Conservation (phyloP, 2,797 vertebrate species). For the Cryptoprocta ferox region DNA sequence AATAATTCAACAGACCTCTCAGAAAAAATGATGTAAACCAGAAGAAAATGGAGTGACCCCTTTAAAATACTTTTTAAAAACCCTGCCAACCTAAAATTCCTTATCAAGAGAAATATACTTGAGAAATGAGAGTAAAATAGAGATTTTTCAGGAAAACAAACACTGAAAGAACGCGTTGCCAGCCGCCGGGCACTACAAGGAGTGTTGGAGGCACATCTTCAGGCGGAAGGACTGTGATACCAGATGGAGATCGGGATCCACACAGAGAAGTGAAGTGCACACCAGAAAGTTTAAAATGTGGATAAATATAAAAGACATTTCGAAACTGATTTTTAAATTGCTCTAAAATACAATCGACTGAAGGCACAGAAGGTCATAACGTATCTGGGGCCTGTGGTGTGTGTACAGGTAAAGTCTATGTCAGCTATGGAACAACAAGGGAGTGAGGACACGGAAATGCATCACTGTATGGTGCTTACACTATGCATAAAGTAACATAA, state of each 20-base stretch:
- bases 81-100: neutral
- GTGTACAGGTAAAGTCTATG: neutral
- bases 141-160: neutral
- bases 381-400: neutral
- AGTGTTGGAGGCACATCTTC: neutral
- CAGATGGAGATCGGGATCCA: slow-evolving; percentile 4
- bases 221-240: neutral
- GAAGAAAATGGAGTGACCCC: neutral
- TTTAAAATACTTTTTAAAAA: neutral
- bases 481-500: neutral
- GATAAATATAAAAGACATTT: slow-evolving; percentile 46
- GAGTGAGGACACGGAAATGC: neutral
- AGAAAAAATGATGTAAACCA: neutral
- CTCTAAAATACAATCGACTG: slow-evolving; percentile 54
- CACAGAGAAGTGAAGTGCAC: slow-evolving; percentile 4
- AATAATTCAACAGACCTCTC: neutral
- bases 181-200: neutral
- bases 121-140: slow-evolving; percentile 9
- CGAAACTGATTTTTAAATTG: slow-evolving; percentile 53
- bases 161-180: neutral
- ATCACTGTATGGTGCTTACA: neutral
- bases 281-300: slow-evolving; percentile 31
- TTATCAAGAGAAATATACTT: neutral
- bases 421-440: neutral
- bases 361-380: neutral